phyloP scores from a whole-genome alignment of 2,888 invertebrate genomes.

The Anaspis maculata region DNA sequence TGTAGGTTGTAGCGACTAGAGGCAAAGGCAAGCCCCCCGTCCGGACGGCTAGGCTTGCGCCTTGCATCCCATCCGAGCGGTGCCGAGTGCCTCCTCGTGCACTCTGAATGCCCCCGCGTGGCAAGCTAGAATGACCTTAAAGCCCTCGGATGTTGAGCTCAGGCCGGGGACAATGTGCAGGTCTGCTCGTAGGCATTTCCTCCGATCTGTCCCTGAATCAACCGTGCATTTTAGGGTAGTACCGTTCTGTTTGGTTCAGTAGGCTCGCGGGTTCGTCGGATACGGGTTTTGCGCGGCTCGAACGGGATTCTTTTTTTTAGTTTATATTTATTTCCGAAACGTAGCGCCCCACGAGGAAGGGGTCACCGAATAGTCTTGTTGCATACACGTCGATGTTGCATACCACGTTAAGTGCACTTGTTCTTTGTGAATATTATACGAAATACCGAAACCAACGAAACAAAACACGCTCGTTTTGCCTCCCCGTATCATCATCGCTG shows the following conservation, averaged over 20 bases:
- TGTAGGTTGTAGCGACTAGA: slow-evolving; percentile 1
- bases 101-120: slow-evolving; percentile 3
- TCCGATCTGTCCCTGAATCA: slow-evolving; percentile 34
- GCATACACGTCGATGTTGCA: too few relatives aligned
- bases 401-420: too few relatives aligned
- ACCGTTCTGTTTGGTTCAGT: slow-evolving; percentile 34
- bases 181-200: slow-evolving; percentile 23
- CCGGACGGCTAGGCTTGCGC: slow-evolving; percentile 44
- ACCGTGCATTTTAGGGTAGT: slow-evolving; percentile 35
- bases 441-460: too few relatives aligned
- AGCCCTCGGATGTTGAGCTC: slow-evolving; percentile 12
- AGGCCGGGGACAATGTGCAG: slow-evolving; percentile 8
- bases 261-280: slow-evolving; percentile 35
- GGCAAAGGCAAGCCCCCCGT: slow-evolving; percentile 40
- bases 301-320: slow-evolving; percentile 31
- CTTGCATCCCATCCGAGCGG: slow-evolving; percentile 15
- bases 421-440: too few relatives aligned
- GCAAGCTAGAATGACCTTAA: slow-evolving; percentile 13
- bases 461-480: too few relatives aligned
- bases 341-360: slow-evolving; percentile 4
- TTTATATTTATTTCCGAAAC: slow-evolving; percentile 36
- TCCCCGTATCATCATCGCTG: too few relatives aligned
- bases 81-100: slow-evolving; percentile 9
- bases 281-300: slow-evolving; percentile 33
- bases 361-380: too few relatives aligned